A percentile compares a stretch with the other conserved stretches of the same genome.
These are phyloP conservation scores for Drosophila histrio DNA, from an alignment of 2,888 invertebrate species.

Conservation along the genomic window DNA sequence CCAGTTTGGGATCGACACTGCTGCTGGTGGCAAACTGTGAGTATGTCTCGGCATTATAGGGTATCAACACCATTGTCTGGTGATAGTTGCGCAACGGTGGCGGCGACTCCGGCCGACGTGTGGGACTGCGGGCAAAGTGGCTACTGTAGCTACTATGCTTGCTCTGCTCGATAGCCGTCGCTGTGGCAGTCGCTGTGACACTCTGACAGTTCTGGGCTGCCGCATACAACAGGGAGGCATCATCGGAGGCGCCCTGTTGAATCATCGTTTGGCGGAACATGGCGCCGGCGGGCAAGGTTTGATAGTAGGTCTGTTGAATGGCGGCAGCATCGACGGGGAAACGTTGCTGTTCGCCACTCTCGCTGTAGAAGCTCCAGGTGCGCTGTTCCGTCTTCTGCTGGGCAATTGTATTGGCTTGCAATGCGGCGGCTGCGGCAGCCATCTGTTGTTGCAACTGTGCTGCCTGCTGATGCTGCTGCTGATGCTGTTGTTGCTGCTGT, in stretches of 20 bases:
- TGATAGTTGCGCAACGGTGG: slow-evolving; percentile 89
- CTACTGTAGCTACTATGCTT: slow-evolving; percentile 81
- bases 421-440: slow-evolving; percentile 59
- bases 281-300: slow-evolving; percentile 82
- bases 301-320: slow-evolving; percentile 82
- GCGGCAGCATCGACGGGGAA: slow-evolving; percentile 79
- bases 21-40: slow-evolving; percentile 83
- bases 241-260: slow-evolving; percentile 81
- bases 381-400: slow-evolving; percentile 83
- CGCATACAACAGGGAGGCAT: slow-evolving; percentile 82
- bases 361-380: slow-evolving; percentile 83
- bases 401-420: slow-evolving; percentile 76
- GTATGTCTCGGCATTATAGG: slow-evolving; percentile 86
- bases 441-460: slow-evolving; percentile 61
- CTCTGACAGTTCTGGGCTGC: slow-evolving; percentile 83
- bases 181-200: slow-evolving; percentile 61
- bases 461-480: slow-evolving; percentile 50
- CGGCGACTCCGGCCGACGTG: slow-evolving; percentile 88
- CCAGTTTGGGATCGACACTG: slow-evolving; percentile 81
- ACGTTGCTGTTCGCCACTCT: slow-evolving; percentile 80
- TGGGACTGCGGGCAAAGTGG: slow-evolving; percentile 84
- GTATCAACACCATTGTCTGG: slow-evolving; percentile 89
- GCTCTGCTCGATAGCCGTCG: slow-evolving; percentile 75
- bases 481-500: slow-evolving; percentile 48
- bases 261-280: slow-evolving; percentile 83